Evolutionary conservation across 2,113 vertebrate genomes (phyloP).

Genomic region (Pomatorhinus ruficollis): DNA sequence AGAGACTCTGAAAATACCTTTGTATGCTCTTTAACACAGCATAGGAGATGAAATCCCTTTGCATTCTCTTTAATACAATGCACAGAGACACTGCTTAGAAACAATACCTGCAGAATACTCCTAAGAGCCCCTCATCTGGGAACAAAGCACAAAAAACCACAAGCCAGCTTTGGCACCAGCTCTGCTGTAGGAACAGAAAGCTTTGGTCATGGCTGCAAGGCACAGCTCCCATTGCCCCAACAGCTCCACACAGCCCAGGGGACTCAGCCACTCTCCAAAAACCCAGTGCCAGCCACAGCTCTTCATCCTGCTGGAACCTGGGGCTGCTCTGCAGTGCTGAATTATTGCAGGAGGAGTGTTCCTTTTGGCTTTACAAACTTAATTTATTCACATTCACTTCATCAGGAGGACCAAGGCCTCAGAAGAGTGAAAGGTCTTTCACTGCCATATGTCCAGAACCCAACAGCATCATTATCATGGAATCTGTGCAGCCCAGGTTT

Average conservation of each 20-base stretch:
- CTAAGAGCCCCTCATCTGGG: not conserved
- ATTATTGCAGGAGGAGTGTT: fast-evolving
- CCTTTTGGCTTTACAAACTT: not conserved
- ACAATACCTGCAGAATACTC: not conserved
- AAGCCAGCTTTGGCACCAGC: not conserved
- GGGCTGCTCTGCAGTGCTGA: not conserved
- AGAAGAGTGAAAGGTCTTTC: not conserved
- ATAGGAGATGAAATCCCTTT: not conserved
- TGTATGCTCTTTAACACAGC: not conserved
- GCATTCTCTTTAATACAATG: not conserved
- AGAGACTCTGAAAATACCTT: not conserved
- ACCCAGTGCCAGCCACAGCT: fast-evolving
- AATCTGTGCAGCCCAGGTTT: not conserved
- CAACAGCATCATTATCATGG: fast-evolving
- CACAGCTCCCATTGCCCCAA: fast-evolving
- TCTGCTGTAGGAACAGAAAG: not conserved
- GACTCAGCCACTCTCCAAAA: not conserved
- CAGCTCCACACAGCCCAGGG: not conserved
- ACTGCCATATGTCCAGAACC: fast-evolving
- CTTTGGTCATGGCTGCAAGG: not conserved
- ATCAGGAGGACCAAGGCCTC: not conserved
- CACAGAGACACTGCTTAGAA: not conserved
- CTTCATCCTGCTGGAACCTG: not conserved
- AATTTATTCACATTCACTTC: not conserved
- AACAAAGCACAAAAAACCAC: not conserved